Conservation (phyloP, 2,113 vertebrate species). For the Spilogale gracilis region DNA sequence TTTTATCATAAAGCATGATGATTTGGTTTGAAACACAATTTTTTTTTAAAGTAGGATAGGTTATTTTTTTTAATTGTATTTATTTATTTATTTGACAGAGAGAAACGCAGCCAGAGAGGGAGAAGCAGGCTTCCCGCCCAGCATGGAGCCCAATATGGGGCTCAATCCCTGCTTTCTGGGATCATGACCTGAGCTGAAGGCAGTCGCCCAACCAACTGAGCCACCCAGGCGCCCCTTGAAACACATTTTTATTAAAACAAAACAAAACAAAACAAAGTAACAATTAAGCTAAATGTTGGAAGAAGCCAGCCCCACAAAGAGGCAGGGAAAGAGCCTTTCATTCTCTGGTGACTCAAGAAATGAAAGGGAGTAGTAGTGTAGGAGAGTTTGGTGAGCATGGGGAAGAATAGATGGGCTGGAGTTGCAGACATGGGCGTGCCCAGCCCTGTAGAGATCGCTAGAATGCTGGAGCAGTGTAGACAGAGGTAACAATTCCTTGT, state of each 20-base stretch:
- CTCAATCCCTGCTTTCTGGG: too few relatives aligned
- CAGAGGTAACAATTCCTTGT: not conserved
- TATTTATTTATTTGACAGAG: too few relatives aligned
- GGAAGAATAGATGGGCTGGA: not conserved
- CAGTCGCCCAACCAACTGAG: too few relatives aligned
- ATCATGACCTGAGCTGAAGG: too few relatives aligned
- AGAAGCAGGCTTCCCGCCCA: too few relatives aligned
- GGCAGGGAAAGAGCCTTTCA: not conserved
- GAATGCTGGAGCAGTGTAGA: not conserved
- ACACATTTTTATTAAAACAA: not conserved
- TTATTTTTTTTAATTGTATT: too few relatives aligned
- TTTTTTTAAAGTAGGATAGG: not conserved
- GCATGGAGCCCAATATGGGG: too few relatives aligned
- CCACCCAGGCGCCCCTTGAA: not conserved
- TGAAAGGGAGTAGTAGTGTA: not conserved
- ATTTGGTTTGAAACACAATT: not conserved
- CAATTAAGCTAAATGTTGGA: not conserved
- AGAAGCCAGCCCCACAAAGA: not conserved
- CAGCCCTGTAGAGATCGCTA: not conserved
- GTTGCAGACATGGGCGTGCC: not conserved
- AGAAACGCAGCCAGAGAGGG: too few relatives aligned
- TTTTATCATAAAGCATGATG: not conserved
- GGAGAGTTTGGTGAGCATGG: rapidly evolving
- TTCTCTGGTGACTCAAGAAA: not conserved
- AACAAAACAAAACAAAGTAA: not conserved